phyloP scores from a whole-genome alignment of 2,797 vertebrate genomes.

The Sebastes cheni region DNA sequence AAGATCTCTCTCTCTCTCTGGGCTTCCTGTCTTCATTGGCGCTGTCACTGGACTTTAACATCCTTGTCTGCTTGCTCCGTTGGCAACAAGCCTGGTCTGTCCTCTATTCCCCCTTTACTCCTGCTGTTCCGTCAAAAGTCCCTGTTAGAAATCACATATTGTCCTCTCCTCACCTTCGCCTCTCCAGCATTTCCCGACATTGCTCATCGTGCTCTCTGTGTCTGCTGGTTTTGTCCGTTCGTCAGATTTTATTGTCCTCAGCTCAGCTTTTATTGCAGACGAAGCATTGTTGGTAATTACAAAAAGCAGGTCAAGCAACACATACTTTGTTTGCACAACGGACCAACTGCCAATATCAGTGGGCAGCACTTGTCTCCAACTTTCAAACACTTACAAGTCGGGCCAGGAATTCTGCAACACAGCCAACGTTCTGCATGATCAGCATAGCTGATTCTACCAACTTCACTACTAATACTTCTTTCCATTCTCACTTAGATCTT shows the following conservation, averaged over 20 bases:
- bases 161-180: background rate
- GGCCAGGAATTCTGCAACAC: constrained; percentile 21
- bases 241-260: constrained; percentile 7
- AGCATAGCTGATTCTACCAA: background rate
- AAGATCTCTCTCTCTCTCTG: background rate
- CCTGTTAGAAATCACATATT: background rate
- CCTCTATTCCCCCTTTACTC: background rate
- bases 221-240: background rate
- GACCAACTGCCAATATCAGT: constrained; percentile 32
- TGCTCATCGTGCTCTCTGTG: background rate
- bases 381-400: constrained; percentile 30
- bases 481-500: background rate
- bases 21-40: background rate
- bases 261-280: constrained; percentile 13
- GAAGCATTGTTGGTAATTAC: constrained; percentile 26
- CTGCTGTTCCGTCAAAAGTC: background rate
- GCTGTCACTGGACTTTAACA: constrained; percentile 10
- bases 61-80: constrained; percentile 10
- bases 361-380: constrained; percentile 17
- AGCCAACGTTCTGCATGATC: constrained; percentile 25
- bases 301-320: constrained; percentile 43
- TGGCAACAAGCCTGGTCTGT: constrained; percentile 8
- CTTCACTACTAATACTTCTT: background rate
- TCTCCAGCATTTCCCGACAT: background rate
- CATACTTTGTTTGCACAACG: constrained; percentile 29